Percentiles rank a stretch among this genome's conserved stretches.
Conservation (phyloP, 2,888 invertebrate genomes). For the Eucriotettix oculatus region DNA sequence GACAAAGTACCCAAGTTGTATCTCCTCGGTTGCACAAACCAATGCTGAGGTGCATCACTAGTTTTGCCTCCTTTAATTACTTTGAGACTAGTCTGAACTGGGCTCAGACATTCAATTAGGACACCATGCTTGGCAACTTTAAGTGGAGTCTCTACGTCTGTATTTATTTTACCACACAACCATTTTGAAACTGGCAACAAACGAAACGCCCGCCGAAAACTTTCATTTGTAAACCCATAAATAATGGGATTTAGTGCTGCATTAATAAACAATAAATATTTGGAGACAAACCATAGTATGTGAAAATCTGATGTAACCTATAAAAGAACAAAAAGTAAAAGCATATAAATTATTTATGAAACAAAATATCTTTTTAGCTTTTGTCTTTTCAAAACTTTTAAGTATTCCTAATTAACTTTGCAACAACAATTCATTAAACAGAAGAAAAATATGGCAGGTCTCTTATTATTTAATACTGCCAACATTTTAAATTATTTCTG, state of each 20-base stretch:
- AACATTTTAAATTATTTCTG: no score
- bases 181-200: constrained; percentile 6
- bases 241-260: constrained; percentile 61
- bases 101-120: not conserved
- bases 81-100: not conserved
- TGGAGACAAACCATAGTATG: constrained; percentile 47
- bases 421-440: no score
- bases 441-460: no score
- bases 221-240: constrained; percentile 56
- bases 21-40: not conserved
- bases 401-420: no score
- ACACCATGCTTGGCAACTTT: not conserved
- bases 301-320: constrained; percentile 37
- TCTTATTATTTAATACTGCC: no score
- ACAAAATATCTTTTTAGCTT: no score
- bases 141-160: not conserved
- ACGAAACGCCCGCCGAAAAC: constrained; percentile 45
- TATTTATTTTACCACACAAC: constrained; percentile 5
- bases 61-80: not conserved
- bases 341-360: not conserved
- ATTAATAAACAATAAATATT: constrained; percentile 51
- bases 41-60: not conserved
- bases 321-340: not conserved
- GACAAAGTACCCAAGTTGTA: not conserved
- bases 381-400: no score